phyloP scores from a whole-genome alignment of 1,140 invertebrate genomes.

The Drosophila bipectinata region DNA sequence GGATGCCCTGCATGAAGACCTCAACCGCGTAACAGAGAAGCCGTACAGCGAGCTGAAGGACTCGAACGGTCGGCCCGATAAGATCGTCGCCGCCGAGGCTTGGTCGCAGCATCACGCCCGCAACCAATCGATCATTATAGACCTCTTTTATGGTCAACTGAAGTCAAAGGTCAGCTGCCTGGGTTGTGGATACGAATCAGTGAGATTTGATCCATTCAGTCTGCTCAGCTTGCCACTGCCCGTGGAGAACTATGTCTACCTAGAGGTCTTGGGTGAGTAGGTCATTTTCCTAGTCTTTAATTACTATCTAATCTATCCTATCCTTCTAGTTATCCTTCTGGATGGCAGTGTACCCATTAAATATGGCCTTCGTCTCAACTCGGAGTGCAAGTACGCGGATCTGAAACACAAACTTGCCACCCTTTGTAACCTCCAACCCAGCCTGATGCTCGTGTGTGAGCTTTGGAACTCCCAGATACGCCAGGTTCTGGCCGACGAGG shows the following conservation, averaged over 20 bases:
- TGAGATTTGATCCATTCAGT: conserved; percentile 95
- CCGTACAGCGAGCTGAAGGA: conserved; percentile 91
- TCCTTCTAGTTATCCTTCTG: conserved; percentile 87
- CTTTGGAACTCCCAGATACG: conserved; percentile 88
- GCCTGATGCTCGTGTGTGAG: conserved; percentile 89
- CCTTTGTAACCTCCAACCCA: conserved; percentile 87
- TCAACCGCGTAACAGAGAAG: conserved; percentile 89
- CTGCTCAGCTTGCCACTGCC: conserved; percentile 94
- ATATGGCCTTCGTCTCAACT: conserved; percentile 92
- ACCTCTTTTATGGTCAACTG: conserved; percentile 95
- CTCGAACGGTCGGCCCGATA: conserved; percentile 90
- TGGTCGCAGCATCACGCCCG: conserved; percentile 92
- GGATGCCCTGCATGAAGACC: conserved; percentile 95
- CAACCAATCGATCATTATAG: conserved; percentile 93
- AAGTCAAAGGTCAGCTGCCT: conserved; percentile 93
- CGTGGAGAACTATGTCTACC: conserved; percentile 90
- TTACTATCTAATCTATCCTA: not conserved
- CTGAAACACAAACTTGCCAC: conserved; percentile 89
- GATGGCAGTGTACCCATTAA: conserved; percentile 92
- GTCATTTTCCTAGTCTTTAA: not conserved
- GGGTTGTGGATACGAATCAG: conserved; percentile 91
- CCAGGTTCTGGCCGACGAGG: conserved; percentile 83
- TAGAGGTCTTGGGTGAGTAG: conserved; percentile 89
- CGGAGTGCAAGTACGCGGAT: conserved; percentile 90
- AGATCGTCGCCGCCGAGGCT: conserved; percentile 90